Evolutionary conservation across 2,113 vertebrate species (phyloP), one percentile per base, ranked within the genome.

Genomic region (Oreochromis tanganicae): DNA sequence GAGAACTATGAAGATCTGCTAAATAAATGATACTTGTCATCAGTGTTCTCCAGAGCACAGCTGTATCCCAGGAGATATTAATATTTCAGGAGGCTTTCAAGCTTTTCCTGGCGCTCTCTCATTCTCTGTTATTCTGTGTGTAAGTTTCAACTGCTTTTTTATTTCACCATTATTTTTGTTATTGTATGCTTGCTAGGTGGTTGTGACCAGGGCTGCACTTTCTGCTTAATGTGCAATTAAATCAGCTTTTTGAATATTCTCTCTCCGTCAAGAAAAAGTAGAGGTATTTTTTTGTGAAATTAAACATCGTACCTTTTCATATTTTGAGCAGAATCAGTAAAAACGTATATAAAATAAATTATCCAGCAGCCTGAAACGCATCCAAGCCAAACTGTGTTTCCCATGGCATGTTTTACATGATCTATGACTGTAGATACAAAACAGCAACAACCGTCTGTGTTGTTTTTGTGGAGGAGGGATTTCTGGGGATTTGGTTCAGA

Each of bases 1-100:
- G 68, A 80, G 59, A 71, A 88, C 80, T 21, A 24, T 83, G 61
- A 50, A 52, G 61, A 87, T 90, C 85, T 83, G 27, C 59, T 92
- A 68, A 92, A 95, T 94, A 93, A 95, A 91, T 90, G 63, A 93
- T 91, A 71, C 43, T 87, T 90, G 89, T 91, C 82, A 89, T 91
- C 88, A 80, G 84, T 75, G 85, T 91, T 94, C 83, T 87, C 89
- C 79, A 80, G 59, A 89, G 90, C 93, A 84, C 63, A 83, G 88
- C 82, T 57, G 50, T 57, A 87, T 92, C 82, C 91, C 78, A 68
- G 50, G 36, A 88, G 84, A 82, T 82, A 71, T 89, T 71, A 88
- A 90, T 87, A 87, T 92, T 91, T 87, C 52, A 92, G 75, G n/a
- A 36, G 50, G 83, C 84, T 89, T 86, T 87, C 80, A 85, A 80